Percentiles rank a stretch among this genome's conserved stretches.
phyloP scores from a whole-genome alignment of 2,888 invertebrate species.

The Gnatocerus cornutus region DNA sequence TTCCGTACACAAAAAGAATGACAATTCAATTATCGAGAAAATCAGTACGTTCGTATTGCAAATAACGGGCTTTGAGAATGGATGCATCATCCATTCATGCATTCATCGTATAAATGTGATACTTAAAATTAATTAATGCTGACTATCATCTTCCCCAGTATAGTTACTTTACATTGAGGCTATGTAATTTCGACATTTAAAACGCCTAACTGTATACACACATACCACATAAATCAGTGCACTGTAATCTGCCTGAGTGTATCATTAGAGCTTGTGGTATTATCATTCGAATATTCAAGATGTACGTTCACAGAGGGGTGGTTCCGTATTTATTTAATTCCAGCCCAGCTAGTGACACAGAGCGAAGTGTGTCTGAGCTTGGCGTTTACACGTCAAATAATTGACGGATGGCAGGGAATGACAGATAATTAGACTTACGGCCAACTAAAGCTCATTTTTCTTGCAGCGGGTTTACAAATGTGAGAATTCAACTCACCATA shows the following conservation, averaged over 20 bases:
- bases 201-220: conserved; percentile 34
- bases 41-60: not conserved
- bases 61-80: conserved; percentile 1
- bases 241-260: conserved; percentile 30
- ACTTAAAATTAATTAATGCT: conserved; percentile 29
- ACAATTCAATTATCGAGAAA: conserved; percentile 2
- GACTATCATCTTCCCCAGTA: conserved; percentile 26
- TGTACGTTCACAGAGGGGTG: conserved; percentile 10
- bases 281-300: conserved; percentile 18
- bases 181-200: conserved; percentile 36
- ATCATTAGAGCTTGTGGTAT: conserved; percentile 28
- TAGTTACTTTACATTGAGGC: conserved; percentile 5
- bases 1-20: not conserved
- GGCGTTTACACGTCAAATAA: no score
- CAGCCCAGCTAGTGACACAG: no score
- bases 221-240: conserved; percentile 35
- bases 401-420: no score
- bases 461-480: no score
- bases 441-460: no score
- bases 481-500: no score
- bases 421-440: no score
- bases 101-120: conserved; percentile 9
- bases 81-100: not conserved
- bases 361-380: no score
- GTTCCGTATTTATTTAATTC: not conserved